Percentiles rank a stretch among this genome's conserved stretches.
phyloP scores from a whole-genome alignment of 2,113 vertebrate genomes.

The Ibidorhyncha struthersii region DNA sequence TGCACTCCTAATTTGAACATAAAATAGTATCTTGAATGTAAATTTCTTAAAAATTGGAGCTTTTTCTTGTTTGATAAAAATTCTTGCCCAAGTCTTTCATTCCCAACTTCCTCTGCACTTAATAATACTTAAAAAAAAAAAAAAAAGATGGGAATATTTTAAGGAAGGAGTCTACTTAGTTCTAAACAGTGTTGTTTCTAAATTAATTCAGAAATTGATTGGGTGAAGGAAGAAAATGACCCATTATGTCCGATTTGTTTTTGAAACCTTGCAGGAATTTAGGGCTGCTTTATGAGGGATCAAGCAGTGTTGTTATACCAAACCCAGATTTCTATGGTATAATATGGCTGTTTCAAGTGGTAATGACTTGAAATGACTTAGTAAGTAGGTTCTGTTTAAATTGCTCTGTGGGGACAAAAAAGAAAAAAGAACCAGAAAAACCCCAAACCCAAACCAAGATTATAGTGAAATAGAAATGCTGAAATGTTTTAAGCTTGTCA shows the following conservation, averaged over 20 bases:
- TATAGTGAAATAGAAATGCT: background rate
- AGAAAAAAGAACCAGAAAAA: background rate
- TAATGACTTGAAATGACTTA: background rate
- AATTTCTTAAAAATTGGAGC: background rate
- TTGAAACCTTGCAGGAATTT: background rate
- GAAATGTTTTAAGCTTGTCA: background rate
- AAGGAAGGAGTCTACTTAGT: background rate
- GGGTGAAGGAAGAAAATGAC: background rate
- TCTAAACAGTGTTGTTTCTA: background rate
- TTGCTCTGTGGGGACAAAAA: background rate
- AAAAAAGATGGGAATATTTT: background rate
- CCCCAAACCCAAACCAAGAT: background rate
- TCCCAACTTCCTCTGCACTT: background rate
- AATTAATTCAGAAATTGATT: background rate
- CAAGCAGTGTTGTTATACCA: background rate
- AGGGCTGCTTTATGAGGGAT: background rate
- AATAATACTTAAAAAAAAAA: background rate
- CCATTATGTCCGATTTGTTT: background rate
- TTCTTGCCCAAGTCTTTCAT: background rate
- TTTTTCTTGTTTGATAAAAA: background rate
- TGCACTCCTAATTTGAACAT: background rate
- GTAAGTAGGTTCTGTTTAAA: background rate
- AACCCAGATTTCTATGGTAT: background rate
- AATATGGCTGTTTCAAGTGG: background rate
- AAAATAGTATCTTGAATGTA: background rate